These are phyloP conservation scores for Heptranchias perlo DNA, from an alignment of 2,113 vertebrate genomes.

Conservation along the genomic window DNA sequence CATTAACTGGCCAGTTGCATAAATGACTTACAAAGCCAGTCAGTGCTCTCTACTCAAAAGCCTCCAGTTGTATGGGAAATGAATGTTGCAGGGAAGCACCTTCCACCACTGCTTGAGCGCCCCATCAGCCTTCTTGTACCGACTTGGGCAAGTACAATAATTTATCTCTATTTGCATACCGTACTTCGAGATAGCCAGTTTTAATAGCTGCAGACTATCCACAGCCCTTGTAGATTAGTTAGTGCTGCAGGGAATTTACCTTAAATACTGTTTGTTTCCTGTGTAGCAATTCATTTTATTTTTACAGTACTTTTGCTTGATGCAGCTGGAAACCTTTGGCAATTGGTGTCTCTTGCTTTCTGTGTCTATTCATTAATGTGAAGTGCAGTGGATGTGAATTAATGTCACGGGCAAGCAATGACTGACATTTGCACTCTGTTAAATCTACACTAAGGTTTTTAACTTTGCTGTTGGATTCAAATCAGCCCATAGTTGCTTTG, in stretches of 20 bases:
- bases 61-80: slow-evolving; percentile 70
- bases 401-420: no score
- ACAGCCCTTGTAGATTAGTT: not conserved
- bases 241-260: not conserved
- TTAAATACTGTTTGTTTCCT: not conserved
- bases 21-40: slow-evolving; percentile 59
- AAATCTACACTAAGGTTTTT: not conserved
- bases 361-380: not conserved
- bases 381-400: not conserved
- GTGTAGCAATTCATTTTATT: not conserved
- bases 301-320: not conserved
- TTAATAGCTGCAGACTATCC: not conserved
- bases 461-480: not conserved
- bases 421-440: not conserved
- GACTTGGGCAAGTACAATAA: slow-evolving; percentile 69
- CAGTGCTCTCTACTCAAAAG: slow-evolving; percentile 55
- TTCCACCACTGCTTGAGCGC: slow-evolving; percentile 67
- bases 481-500: not conserved
- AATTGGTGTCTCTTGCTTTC: not conserved
- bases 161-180: slow-evolving; percentile 17
- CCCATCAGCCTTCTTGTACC: slow-evolving; percentile 70
- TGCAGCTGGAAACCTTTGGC: not conserved
- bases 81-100: slow-evolving; percentile 70
- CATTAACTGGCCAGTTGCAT: slow-evolving; percentile 46
- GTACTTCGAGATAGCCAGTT: not conserved